phyloP scores from a whole-genome alignment of 2,888 invertebrate species.

The Apamea monoglypha region DNA sequence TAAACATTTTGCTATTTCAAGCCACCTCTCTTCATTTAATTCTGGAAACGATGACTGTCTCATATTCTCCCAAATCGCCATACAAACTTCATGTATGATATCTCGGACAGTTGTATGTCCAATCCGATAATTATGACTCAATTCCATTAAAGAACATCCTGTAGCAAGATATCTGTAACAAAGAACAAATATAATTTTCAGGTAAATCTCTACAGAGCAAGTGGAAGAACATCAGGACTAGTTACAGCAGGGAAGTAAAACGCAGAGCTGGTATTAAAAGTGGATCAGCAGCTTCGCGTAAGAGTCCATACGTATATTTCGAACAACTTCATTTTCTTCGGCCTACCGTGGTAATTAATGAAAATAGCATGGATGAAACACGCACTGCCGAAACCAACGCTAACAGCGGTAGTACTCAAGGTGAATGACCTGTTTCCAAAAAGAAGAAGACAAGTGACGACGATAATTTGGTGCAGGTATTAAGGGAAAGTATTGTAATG shows the following conservation, averaged over 20 bases:
- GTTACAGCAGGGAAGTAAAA: constrained; percentile 67
- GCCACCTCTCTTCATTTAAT: constrained; percentile 63
- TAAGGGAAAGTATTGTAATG: constrained; percentile 68
- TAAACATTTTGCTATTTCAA: constrained; percentile 65
- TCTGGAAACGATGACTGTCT: constrained; percentile 61
- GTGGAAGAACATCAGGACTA: constrained; percentile 69
- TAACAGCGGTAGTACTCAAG: constrained; percentile 54
- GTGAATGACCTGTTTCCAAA: constrained; percentile 67
- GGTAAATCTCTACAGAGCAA: constrained; percentile 67
- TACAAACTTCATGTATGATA: constrained; percentile 62
- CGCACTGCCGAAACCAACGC: constrained; percentile 60
- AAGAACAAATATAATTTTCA: constrained; percentile 66
- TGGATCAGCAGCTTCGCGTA: constrained; percentile 65
- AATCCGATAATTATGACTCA: constrained; percentile 64
- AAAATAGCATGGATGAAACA: constrained; percentile 51
- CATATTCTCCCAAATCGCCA: constrained; percentile 61
- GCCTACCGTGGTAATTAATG: background rate
- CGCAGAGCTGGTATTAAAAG: constrained; percentile 57
- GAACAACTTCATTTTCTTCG: background rate
- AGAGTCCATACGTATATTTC: background rate
- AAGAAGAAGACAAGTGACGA: constrained; percentile 68
- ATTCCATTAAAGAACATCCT: constrained; percentile 66
- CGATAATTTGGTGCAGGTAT: constrained; percentile 66
- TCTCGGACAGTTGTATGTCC: constrained; percentile 66
- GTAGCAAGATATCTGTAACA: constrained; percentile 68